phyloP scores from a whole-genome alignment of 2,888 invertebrate species.

The Ophion ventricosus region DNA sequence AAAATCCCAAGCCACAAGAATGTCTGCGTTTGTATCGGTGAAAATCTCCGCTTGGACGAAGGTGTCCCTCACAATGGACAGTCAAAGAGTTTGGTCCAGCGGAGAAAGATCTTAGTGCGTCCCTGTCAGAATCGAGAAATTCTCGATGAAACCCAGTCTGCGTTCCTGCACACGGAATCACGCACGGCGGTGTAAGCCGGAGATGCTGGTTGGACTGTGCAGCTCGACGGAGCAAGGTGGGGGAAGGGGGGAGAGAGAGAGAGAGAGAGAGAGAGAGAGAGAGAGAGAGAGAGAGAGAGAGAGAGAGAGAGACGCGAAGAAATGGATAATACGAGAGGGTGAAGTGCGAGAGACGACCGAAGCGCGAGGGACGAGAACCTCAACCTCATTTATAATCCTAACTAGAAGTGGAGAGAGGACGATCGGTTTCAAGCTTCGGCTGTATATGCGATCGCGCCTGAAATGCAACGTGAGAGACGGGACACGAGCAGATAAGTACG shows the following conservation, averaged over 20 bases:
- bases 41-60: conserved; percentile 44
- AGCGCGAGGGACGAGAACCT: conserved; percentile 42
- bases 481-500: conserved; percentile 47
- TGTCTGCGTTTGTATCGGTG: conserved; percentile 52
- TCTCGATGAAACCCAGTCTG: conserved; percentile 50
- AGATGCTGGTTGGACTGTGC: conserved; percentile 37
- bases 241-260: conserved; percentile 24
- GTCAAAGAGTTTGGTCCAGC: conserved; percentile 21
- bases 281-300: too few relatives aligned
- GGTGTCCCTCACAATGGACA: background rate
- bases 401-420: conserved; percentile 70
- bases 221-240: background rate
- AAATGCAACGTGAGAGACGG: conserved; percentile 51
- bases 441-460: conserved; percentile 42
- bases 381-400: conserved; percentile 74
- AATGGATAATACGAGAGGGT: too few relatives aligned
- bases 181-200: conserved; percentile 37
- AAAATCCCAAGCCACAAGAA: conserved; percentile 38
- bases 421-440: conserved; percentile 55
- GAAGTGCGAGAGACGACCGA: conserved; percentile 38
- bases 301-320: too few relatives aligned
- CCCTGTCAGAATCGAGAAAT: conserved; percentile 46
- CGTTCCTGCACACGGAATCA: conserved; percentile 52
- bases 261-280: too few relatives aligned
- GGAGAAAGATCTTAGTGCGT: conserved; percentile 21